Evolutionary conservation across 2,113 vertebrate genomes (phyloP), one percentile per base, ranked within the genome.

Genomic region (Aegotheles bennettii): DNA sequence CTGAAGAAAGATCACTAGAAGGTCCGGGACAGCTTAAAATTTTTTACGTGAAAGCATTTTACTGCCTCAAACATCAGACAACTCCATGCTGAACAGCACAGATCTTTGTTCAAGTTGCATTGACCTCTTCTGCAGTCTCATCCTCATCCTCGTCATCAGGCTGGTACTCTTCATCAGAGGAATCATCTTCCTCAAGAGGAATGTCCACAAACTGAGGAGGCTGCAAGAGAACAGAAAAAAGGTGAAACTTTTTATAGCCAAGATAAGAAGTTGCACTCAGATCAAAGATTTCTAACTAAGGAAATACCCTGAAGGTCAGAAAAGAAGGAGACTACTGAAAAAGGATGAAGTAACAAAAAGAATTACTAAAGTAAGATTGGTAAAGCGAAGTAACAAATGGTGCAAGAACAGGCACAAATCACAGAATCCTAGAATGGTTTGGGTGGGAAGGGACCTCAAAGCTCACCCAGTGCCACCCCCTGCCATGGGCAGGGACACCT

Each of bases 131-230:
- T 11, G 98, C 98, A 3, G 99, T 99, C 91, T 99, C 99, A 51
- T 99, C 99, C 53, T 99, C 99, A 38, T 99, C 99, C 5, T 99
- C 99, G 31, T 99, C 99, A 28, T 99, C 99, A 33, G 99, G 99
- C 84, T 98, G 98, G 94, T 99, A 99, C 81, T 99, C 99, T 94
- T 99, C 99, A 96, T 99, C 99, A 36, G 99, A 99, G 0, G 99
- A 99, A 84, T 99, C 99, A 42, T 99, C 99, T 11, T 99, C 99
- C 93, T 99, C 98, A 3, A 99, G 98, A 7, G 98, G 98, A 77
- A 99, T 99, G 94, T 99, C 99, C n/a, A 99, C 99, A 94, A 99
- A 99, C 95, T 99, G 99, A 67, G 99, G 99, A 9, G 98, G 98
- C 99, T 99, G 87, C 33, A 54, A 45, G 19, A 79, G 28, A 42